Evolutionary conservation across 2,797 vertebrate species (phyloP).

Genomic region (Amazona ochrocephala): DNA sequence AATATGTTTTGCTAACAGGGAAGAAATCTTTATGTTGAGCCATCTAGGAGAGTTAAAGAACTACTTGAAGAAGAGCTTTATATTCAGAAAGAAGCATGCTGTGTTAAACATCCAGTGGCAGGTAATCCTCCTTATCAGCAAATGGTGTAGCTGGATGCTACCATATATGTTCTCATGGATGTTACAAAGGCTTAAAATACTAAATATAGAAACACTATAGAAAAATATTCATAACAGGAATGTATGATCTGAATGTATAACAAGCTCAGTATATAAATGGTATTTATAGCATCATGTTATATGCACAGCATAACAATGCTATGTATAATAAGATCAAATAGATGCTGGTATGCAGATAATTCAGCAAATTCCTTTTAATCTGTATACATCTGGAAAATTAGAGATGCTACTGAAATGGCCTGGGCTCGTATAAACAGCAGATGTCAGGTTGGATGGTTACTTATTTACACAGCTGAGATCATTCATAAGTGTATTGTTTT

Average conservation of each 20-base stretch:
- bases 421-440: background rate
- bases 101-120: slow-evolving; percentile 68
- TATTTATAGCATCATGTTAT: background rate
- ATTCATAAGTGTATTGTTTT: background rate
- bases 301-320: background rate
- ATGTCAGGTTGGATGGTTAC: background rate
- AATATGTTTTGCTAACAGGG: slow-evolving; percentile 66
- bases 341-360: background rate
- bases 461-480: background rate
- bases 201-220: background rate
- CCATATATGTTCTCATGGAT: background rate
- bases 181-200: background rate
- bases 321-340: background rate
- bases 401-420: background rate
- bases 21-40: slow-evolving; percentile 75
- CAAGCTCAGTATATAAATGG: background rate
- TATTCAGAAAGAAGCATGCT: slow-evolving; percentile 70
- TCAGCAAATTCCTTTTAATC: background rate
- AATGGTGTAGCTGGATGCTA: background rate
- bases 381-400: background rate
- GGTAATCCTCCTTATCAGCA: slow-evolving; percentile 64
- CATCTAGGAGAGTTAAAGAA: slow-evolving; percentile 77
- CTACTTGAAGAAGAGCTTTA: slow-evolving; percentile 77
- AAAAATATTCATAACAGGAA: background rate
- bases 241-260: background rate